phyloP scores from a whole-genome alignment of 1,140 invertebrate species.

The Araneus ventricosus region DNA sequence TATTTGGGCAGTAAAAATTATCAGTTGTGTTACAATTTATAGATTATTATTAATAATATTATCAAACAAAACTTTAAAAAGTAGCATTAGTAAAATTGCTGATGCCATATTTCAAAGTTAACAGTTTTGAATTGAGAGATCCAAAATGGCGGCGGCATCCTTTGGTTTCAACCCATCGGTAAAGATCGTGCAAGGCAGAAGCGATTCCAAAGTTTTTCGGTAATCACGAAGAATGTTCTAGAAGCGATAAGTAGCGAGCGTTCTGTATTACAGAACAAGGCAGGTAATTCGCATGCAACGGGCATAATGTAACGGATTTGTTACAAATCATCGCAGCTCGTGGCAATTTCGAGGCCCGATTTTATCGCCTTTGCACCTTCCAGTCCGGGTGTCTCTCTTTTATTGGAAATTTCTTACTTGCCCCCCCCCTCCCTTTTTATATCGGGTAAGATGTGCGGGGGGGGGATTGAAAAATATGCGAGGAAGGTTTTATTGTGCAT shows the following conservation, averaged over 20 bases:
- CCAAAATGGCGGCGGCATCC: conserved; percentile 33
- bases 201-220: conserved; percentile 71
- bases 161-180: background rate
- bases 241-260: conserved; percentile 74
- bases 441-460: background rate
- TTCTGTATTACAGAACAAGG: conserved; percentile 75
- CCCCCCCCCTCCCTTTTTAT: background rate
- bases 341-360: conserved; percentile 68
- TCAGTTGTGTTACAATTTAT: no score
- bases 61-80: no score
- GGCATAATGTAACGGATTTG: conserved; percentile 75
- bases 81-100: no score
- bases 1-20: no score
- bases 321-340: conserved; percentile 73
- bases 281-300: conserved; percentile 75
- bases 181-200: conserved; percentile 55
- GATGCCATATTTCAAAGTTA: no score
- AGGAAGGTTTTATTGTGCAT: conserved; percentile 64
- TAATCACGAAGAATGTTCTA: conserved; percentile 72
- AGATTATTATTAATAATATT: no score
- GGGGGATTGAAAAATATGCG: conserved; percentile 45
- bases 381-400: conserved; percentile 65
- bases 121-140: background rate
- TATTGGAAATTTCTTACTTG: conserved; percentile 67
- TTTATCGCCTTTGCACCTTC: conserved; percentile 61